Conservation (phyloP, 2,797 vertebrate genomes). For the Buphagus erythrorhynchus region DNA sequence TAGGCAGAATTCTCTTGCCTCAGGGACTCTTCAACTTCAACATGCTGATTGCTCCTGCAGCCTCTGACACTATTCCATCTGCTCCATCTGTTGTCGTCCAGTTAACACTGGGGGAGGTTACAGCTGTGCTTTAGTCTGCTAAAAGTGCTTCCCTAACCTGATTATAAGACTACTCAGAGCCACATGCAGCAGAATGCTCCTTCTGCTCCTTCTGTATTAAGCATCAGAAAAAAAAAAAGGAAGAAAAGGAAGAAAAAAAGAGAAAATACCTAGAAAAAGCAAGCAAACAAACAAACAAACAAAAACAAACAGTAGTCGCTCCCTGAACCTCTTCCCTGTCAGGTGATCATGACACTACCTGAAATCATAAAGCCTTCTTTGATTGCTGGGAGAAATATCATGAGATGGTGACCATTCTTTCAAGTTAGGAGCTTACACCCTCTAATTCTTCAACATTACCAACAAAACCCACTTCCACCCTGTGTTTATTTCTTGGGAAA, state of each 20-base stretch:
- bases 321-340: neutral
- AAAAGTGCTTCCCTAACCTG: neutral
- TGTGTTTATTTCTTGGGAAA: neutral
- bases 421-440: neutral
- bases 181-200: neutral
- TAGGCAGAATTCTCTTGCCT: conserved; percentile 29
- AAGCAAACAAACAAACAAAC: too few relatives aligned
- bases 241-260: too few relatives aligned
- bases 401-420: neutral
- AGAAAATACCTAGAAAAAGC: neutral
- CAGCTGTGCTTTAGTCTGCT: neutral
- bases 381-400: neutral
- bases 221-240: neutral
- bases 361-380: neutral
- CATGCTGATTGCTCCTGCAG: conserved; percentile 6
- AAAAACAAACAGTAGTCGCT: neutral
- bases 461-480: neutral
- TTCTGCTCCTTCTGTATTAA: neutral
- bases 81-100: conserved; percentile 53
- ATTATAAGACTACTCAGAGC: neutral
- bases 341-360: neutral
- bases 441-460: neutral
- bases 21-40: neutral
- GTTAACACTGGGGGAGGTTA: conserved; percentile 29
- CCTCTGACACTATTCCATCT: conserved; percentile 51